Conservation (phyloP, 2,797 vertebrate species). For the Tadarida brasiliensis region DNA sequence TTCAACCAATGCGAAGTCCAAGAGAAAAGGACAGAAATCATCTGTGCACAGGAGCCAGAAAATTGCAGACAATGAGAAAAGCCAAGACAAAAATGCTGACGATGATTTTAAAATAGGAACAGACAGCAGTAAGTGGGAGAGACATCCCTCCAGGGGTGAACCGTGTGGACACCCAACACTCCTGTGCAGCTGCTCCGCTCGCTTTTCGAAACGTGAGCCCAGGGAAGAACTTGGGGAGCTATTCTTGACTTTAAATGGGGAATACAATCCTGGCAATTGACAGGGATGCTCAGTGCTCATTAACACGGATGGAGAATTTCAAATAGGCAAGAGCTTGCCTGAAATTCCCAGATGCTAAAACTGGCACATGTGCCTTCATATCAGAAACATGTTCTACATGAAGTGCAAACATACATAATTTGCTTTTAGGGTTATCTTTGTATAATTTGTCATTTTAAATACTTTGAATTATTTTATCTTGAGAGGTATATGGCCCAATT, state of each 20-base stretch:
- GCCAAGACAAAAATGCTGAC: not conserved
- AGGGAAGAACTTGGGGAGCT: slow-evolving; percentile 61
- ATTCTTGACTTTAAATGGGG: slow-evolving; percentile 60
- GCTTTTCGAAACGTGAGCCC: slow-evolving; percentile 51
- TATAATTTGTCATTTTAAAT: not conserved
- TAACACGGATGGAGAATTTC: slow-evolving; percentile 22
- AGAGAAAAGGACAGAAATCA: not conserved
- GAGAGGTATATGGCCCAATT: not conserved
- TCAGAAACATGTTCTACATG: not conserved
- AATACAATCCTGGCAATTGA: slow-evolving; percentile 51
- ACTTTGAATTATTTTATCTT: slow-evolving; percentile 44
- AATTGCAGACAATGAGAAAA: slow-evolving; percentile 43
- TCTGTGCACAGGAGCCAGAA: not conserved
- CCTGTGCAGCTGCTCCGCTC: slow-evolving; percentile 61
- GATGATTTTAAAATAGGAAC: slow-evolving; percentile 70
- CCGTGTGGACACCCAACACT: not conserved
- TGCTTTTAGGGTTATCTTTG: slow-evolving; percentile 22
- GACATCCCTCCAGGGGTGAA: slow-evolving; percentile 5
- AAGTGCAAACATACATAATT: slow-evolving; percentile 13
- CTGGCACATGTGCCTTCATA: not conserved
- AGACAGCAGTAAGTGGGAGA: slow-evolving; percentile 55
- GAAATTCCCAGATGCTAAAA: slow-evolving; percentile 65
- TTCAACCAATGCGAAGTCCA: slow-evolving; percentile 20
- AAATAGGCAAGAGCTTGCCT: slow-evolving; percentile 49
- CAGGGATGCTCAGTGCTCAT: slow-evolving; percentile 5